phyloP scores from a whole-genome alignment of 1,140 invertebrate species.

The Lasioglossum baleicum region DNA sequence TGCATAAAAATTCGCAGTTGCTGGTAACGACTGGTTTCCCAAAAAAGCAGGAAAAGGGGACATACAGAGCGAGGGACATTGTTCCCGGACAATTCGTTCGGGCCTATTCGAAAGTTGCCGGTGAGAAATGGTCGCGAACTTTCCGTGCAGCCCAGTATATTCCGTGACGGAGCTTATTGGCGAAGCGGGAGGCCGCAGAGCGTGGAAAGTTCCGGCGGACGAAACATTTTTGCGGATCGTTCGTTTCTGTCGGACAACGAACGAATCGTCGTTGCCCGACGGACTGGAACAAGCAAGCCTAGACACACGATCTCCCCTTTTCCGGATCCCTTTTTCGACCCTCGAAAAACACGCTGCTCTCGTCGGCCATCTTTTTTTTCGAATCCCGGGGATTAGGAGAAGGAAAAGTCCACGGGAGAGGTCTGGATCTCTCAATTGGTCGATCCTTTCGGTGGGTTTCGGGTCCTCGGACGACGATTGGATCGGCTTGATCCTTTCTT shows the following conservation, averaged over 20 bases:
- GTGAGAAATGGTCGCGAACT: neutral
- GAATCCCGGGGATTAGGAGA: neutral
- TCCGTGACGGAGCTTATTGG: neutral
- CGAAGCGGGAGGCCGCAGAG: neutral
- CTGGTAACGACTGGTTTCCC: too few species aligned
- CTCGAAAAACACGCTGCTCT: neutral
- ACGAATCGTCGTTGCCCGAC: neutral
- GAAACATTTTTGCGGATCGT: neutral
- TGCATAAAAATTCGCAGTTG: too few species aligned
- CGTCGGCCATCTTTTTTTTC: neutral
- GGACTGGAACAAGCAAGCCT: neutral
- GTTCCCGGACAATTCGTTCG: too few species aligned
- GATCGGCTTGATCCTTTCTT: neutral
- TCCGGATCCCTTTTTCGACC: neutral
- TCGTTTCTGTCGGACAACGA: neutral
- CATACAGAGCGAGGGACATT: too few species aligned
- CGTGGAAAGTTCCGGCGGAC: slow-evolving; percentile 7
- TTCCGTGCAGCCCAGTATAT: too few species aligned
- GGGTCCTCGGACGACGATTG: neutral
- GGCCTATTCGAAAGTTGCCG: too few species aligned
- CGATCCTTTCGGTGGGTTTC: neutral
- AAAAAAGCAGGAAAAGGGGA: too few species aligned
- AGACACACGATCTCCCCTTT: neutral
- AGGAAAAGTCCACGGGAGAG: neutral
- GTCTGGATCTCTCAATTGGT: neutral